Conservation (phyloP, 2,888 invertebrate genomes). For the Thymelicus sylvestris region DNA sequence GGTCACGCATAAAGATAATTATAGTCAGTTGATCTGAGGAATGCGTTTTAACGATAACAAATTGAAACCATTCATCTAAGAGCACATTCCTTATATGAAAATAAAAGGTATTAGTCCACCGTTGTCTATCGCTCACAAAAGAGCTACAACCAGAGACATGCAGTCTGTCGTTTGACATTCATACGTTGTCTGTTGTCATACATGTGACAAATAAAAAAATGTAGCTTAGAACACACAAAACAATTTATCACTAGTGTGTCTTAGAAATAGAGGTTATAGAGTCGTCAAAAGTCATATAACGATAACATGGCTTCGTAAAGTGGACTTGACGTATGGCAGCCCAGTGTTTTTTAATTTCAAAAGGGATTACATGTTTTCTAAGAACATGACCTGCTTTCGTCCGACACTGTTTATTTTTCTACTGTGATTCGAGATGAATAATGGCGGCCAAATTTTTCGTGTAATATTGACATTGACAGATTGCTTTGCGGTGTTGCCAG, state of each 20-base stretch:
- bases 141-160: constrained; percentile 40
- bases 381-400: constrained; percentile 51
- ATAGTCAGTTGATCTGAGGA: constrained; percentile 3
- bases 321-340: constrained; percentile 56
- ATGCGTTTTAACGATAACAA: constrained; percentile 24
- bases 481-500: constrained; percentile 24
- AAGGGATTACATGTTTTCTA: constrained; percentile 57
- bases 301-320: constrained; percentile 52
- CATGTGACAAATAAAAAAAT: constrained; percentile 33
- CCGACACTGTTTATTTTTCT: constrained; percentile 46
- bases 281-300: constrained; percentile 27
- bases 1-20: background rate
- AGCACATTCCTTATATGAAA: constrained; percentile 57
- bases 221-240: constrained; percentile 44
- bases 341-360: constrained; percentile 61
- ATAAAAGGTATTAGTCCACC: constrained; percentile 51
- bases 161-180: constrained; percentile 40
- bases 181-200: constrained; percentile 24
- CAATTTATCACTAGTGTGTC: constrained; percentile 55
- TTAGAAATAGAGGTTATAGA: constrained; percentile 23
- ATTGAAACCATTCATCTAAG: constrained; percentile 25
- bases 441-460: constrained; percentile 32
- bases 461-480: constrained; percentile 36
- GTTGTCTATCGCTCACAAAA: constrained; percentile 43
- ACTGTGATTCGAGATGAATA: constrained; percentile 44